Percentiles rank a stretch among this genome's conserved stretches.
Evolutionary conservation across 1,140 invertebrate species (phyloP).

Genomic region (Drosophila bifasciata): DNA sequence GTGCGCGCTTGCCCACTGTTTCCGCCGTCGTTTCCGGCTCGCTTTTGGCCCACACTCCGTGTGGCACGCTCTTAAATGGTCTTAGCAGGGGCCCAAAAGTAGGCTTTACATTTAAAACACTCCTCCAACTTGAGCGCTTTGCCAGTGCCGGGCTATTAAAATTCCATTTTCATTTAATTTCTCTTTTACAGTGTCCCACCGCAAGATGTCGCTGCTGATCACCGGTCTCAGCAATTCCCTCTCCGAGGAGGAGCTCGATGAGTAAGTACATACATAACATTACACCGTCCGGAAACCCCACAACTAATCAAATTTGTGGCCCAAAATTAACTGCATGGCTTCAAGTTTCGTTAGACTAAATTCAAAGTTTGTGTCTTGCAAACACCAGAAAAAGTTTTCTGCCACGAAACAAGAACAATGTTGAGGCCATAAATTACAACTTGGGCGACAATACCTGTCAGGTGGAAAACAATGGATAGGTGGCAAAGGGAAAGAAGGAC

Average conservation of each 20-base stretch:
- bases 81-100: conserved; percentile 25
- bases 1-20: conserved; percentile 37
- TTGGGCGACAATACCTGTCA: not conserved
- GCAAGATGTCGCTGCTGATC: conserved; percentile 75
- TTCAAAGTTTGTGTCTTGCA: conserved; percentile 24
- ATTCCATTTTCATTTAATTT: conserved; percentile 51
- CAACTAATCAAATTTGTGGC: conserved; percentile 3
- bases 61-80: conserved; percentile 42
- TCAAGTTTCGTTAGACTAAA: conserved; percentile 36
- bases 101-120: conserved; percentile 27
- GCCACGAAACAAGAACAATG: not conserved
- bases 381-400: conserved; percentile 7
- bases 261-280: conserved; percentile 84
- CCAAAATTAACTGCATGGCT: conserved; percentile 41
- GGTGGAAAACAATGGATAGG: not conserved
- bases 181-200: conserved; percentile 43
- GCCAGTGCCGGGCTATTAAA: conserved; percentile 30
- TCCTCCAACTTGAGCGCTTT: conserved; percentile 40
- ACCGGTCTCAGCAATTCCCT: conserved; percentile 80
- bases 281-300: not conserved
- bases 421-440: conserved; percentile 29
- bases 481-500: conserved; percentile 1
- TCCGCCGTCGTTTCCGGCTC: conserved; percentile 17
- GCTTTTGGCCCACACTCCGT: conserved; percentile 5
- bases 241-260: conserved; percentile 85